Conservation (phyloP, 2,113 vertebrate species). For the Perca flavescens region DNA sequence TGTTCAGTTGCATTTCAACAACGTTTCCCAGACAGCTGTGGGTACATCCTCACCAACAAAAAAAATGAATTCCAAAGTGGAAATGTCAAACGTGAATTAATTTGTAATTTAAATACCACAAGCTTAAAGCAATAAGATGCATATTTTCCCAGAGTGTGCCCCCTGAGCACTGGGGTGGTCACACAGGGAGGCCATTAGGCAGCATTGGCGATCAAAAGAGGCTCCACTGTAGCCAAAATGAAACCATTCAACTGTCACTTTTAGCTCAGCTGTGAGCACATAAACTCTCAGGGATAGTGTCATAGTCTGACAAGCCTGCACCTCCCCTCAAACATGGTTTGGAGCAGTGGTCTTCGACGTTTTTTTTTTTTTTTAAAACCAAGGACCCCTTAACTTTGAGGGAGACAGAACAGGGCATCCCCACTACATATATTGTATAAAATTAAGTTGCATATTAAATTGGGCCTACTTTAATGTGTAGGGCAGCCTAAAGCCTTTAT, state of each 20-base stretch:
- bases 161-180: neutral
- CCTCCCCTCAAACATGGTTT: neutral
- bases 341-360: too few species aligned
- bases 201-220: slow-evolving; percentile 40
- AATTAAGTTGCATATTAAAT: too few species aligned
- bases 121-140: slow-evolving; percentile 8
- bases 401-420: too few species aligned
- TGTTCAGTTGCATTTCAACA: slow-evolving; percentile 34
- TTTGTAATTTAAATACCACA: slow-evolving; percentile 36
- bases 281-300: slow-evolving; percentile 4
- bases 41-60: neutral
- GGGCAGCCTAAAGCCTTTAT: too few species aligned
- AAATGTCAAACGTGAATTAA: slow-evolving; percentile 48
- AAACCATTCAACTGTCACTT: slow-evolving; percentile 53
- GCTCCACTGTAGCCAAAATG: slow-evolving; percentile 30
- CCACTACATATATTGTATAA: too few species aligned
- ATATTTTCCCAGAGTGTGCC: slow-evolving; percentile 3
- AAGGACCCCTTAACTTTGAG: too few species aligned
- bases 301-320: neutral
- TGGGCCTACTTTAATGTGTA: too few species aligned
- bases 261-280: neutral
- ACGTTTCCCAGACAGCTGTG: slow-evolving; percentile 14
- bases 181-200: slow-evolving; percentile 40
- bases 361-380: too few species aligned
- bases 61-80: neutral